phyloP scores from a whole-genome alignment of 2,797 vertebrate genomes.

The Psittacula echo region DNA sequence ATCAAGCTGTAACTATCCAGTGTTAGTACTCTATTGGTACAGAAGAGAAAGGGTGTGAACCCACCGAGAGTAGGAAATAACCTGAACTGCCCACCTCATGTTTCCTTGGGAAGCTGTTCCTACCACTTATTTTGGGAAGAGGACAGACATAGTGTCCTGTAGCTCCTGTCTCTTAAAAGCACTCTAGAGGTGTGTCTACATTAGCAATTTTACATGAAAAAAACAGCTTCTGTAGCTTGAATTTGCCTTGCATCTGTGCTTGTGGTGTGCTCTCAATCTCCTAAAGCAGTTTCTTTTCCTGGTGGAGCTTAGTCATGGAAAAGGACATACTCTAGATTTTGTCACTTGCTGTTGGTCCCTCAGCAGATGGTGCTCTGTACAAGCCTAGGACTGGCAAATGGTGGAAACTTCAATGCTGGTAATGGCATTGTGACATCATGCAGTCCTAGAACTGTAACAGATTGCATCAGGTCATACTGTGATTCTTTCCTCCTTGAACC shows the following conservation, averaged over 20 bases:
- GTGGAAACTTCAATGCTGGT: neutral
- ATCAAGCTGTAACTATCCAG: neutral
- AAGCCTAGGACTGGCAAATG: neutral
- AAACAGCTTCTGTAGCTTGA: neutral
- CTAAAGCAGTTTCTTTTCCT: neutral
- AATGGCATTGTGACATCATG: neutral
- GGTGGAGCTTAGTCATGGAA: neutral
- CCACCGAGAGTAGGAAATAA: neutral
- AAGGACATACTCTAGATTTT: neutral
- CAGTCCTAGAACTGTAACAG: neutral
- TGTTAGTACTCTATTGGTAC: neutral
- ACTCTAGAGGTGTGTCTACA: neutral
- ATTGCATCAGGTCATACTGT: neutral
- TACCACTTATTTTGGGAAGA: neutral
- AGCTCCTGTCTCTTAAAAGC: neutral
- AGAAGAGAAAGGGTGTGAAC: neutral
- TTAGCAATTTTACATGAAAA: neutral
- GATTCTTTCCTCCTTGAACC: neutral
- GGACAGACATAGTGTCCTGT: neutral
- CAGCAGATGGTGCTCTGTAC: neutral
- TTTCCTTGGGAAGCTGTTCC: neutral
- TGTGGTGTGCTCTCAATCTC: neutral
- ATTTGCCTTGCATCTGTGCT: neutral
- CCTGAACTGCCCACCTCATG: neutral
- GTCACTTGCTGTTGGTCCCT: neutral